Percentiles rank a stretch among this genome's conserved stretches.
Conservation (phyloP, 2,113 vertebrate genomes). For the Mesitornis unicolor region DNA sequence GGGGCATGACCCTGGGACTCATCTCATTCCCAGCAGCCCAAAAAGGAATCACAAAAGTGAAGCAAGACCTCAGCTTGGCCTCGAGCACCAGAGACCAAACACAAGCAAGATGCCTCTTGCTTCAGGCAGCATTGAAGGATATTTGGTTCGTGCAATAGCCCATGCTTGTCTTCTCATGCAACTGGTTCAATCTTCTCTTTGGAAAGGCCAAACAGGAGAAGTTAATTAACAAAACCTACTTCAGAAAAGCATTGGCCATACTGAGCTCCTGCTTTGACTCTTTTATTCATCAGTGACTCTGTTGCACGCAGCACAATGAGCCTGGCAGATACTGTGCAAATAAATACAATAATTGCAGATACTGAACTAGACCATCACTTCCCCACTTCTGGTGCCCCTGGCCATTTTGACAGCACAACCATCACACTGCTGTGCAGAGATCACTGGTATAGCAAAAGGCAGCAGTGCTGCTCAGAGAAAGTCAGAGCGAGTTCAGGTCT, state of each 20-base stretch:
- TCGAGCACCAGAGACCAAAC: neutral
- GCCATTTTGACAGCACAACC: neutral
- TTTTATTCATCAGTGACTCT: neutral
- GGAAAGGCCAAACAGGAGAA: neutral
- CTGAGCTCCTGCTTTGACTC: neutral
- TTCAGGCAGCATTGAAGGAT: neutral
- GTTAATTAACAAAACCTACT: neutral
- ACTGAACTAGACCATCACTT: neutral
- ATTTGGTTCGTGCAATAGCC: neutral
- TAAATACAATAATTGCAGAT: neutral
- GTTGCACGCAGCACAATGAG: neutral
- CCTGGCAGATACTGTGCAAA: neutral
- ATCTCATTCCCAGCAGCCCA: neutral
- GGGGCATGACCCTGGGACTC: neutral
- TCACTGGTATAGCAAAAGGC: neutral
- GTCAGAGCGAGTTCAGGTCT: neutral
- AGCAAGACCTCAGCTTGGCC: neutral
- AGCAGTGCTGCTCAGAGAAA: neutral
- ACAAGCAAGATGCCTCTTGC: neutral
- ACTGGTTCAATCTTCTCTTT: neutral
- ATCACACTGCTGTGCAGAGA: neutral
- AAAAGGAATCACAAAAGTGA: neutral
- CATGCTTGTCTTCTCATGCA: neutral
- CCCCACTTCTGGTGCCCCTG: neutral
- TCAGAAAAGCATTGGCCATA: neutral